Evolutionary conservation across 2,888 invertebrate species (phyloP), one percentile per base, ranked within the genome.

Genomic region (Hesperia comma): DNA sequence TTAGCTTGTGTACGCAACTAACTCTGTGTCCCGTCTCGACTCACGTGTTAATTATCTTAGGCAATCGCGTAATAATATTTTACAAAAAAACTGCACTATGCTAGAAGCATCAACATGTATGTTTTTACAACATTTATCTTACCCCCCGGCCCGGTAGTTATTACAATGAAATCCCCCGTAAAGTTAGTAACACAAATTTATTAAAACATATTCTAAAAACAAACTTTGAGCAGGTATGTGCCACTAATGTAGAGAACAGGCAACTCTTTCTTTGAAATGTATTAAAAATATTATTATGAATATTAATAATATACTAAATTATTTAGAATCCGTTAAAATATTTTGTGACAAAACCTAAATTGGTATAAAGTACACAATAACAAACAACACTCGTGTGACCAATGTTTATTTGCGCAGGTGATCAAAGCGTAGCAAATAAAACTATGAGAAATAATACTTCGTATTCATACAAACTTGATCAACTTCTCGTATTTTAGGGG

Each of bases 1-100:
- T 43, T 43, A 58, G 26, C 41, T 43, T 37, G 21, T 51, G 15
- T n/a, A 8, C 26, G 41, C 41, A 58, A 58, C 43, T 58, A 43
- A 40, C 43, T 58, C 43, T 32, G n/a, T 32, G 40, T 14, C 37
- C 32, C 26, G 43, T 26, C 41, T 26, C 41, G 43, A 17, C 43
- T 51, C 51, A 14, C 51, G 51, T 14, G 12, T 14, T 12, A 8
- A 51, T 21, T 51, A 51, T 37, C 2, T 37, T 37, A 37, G 37
- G 37, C 10, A 37, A 37, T 37, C 10, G 26, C 15, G 14, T 21
- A 19, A 12, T 14, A 5, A 46, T 46, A 15, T 15, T 0, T 12
- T 46, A 46, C 8, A 17, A 46, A 15, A 17, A 46, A 8, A 26
- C 5, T 15, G 12, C 37, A 37, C 37, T 10, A 33, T 8, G 10